Evolutionary conservation across 2,113 vertebrate genomes (phyloP), one percentile per base, ranked within the genome.

Genomic region (Myxocyprinus asiaticus): DNA sequence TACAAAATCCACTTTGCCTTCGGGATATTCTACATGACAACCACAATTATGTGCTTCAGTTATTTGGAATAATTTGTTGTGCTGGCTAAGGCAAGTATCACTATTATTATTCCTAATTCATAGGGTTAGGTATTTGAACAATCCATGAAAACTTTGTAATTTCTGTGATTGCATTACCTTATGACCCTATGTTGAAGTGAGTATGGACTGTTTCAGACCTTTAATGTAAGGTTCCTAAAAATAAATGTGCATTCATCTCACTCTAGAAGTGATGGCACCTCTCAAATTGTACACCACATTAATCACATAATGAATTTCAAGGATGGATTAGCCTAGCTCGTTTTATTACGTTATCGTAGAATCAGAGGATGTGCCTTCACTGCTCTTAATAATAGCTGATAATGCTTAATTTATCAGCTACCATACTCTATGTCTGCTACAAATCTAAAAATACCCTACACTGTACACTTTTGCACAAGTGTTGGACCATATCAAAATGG

Each of bases 351-450:
- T 70, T 22, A 70, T 74, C 9, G 22, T 81, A 71, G 81, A 83
- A 85, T 88, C 80, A 82, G 80, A 82, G 83, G 85, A 88, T 66
- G 84, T 71, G 56, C 70, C 48, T 22, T 55, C 65, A 22, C 22
- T 67, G 10, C 65, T 78, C 7, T 58, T 55, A 69, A 74, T 81
- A 78, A 70, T 48, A 64, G 2, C 33, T 44, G 61, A 63, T 51
- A 45, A 65, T 22, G 58, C 50, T 81, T 74, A 50, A 69, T 81
- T 68, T 78, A 61, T 77, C 74, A 12, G 51, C 53, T 47, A 42
- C 58, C 62, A 58, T 78, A 33, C 22, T 33, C 22, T 33, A 70
- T 76, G 79, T 59, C 70, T 6, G 0, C 8, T 10, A 22, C 70
- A 69, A 62, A 78, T 44, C 55, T 51, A 48, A 62, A 78, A 53